Conservation (phyloP, 92 coral and sea anemone species). For the Phymanthus crucifer region DNA sequence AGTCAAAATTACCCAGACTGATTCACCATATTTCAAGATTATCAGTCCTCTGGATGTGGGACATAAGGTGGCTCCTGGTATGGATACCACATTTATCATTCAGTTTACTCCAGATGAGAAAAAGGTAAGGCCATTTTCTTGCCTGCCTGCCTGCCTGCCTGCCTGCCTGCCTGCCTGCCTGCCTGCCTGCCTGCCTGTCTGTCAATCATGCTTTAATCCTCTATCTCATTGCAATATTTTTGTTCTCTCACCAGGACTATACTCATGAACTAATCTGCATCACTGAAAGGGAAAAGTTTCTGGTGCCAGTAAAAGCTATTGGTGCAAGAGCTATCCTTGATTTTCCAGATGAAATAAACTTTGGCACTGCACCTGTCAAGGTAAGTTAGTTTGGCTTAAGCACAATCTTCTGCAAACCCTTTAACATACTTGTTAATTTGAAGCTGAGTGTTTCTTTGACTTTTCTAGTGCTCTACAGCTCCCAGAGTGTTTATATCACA, state of each 20-base stretch:
- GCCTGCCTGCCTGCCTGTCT: background rate
- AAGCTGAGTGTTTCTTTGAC: too few relatives aligned
- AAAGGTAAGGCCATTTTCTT: conserved; percentile 41
- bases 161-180: background rate
- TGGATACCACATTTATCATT: conserved; percentile 91
- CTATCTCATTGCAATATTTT: background rate
- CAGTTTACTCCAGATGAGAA: conserved; percentile 97
- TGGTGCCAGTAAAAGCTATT: conserved; percentile 88
- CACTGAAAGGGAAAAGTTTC: conserved; percentile 97
- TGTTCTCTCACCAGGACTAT: conserved; percentile 68
- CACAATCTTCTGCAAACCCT: background rate
- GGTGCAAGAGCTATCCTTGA: conserved; percentile 96
- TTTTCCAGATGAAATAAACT: conserved; percentile 95
- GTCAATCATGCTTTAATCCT: background rate
- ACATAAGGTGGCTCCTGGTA: conserved; percentile 97
- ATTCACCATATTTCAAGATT: conserved; percentile 96
- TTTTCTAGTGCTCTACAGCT: too few relatives aligned
- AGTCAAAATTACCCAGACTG: conserved; percentile 96
- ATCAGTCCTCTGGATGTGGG: conserved; percentile 96
- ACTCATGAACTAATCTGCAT: conserved; percentile 96
- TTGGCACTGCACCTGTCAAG: conserved; percentile 95
- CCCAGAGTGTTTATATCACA: too few relatives aligned
- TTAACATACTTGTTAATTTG: background rate
- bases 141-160: background rate
- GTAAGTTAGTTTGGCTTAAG: conserved; percentile 23